Percentiles rank a stretch among this genome's conserved stretches.
phyloP scores from a whole-genome alignment of 2,797 vertebrate species.

The Rhinatrema bivittatum region DNA sequence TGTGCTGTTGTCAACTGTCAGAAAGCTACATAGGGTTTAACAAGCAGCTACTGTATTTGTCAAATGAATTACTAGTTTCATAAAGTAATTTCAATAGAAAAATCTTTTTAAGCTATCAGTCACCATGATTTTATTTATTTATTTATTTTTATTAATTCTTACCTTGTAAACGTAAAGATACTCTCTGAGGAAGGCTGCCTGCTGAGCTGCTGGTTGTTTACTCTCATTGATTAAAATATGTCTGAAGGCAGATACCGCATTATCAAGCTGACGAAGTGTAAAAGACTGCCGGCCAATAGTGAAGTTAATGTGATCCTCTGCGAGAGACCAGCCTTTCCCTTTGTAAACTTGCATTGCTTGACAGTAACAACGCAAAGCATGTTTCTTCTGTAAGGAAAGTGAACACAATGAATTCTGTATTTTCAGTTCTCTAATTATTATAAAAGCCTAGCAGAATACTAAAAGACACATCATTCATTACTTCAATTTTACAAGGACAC shows the following conservation, averaged over 20 bases:
- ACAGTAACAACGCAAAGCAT: slow-evolving; percentile 91
- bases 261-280: slow-evolving; percentile 79
- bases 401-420: too few relatives aligned
- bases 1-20: too few relatives aligned
- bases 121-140: too few relatives aligned
- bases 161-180: slow-evolving; percentile 97
- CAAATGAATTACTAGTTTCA: too few relatives aligned
- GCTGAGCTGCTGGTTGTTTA: slow-evolving; percentile 84
- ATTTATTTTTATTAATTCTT: neutral
- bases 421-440: neutral
- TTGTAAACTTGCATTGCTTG: slow-evolving; percentile 98
- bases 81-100: too few relatives aligned
- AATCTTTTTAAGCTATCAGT: too few relatives aligned
- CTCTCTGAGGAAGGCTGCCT: slow-evolving; percentile 88
- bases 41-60: too few relatives aligned
- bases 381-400: slow-evolving; percentile 68
- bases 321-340: slow-evolving; percentile 89
- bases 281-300: slow-evolving; percentile 94
- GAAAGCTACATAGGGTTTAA: too few relatives aligned
- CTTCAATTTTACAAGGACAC: too few relatives aligned
- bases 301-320: slow-evolving; percentile 97
- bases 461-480: neutral
- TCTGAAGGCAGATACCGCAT: slow-evolving; percentile 82
- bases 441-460: neutral
- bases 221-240: slow-evolving; percentile 93